phyloP scores from a whole-genome alignment of 2,888 invertebrate species.

The Calliphora vomitoria region DNA sequence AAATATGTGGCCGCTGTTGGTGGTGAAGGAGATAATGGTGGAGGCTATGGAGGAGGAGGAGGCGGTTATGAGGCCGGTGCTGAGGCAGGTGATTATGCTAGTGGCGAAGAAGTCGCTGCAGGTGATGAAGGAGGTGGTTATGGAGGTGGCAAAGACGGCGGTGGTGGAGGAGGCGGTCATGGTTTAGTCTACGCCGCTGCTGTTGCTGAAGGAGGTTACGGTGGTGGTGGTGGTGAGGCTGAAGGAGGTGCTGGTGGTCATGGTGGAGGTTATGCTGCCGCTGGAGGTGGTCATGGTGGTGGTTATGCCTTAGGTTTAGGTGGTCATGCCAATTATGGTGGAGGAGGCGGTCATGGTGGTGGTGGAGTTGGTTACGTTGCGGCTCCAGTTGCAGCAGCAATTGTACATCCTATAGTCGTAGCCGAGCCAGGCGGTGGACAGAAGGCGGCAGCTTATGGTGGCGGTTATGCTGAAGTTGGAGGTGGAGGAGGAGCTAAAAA shows the following conservation, averaged over 20 bases:
- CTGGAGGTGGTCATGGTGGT: constrained; percentile 30
- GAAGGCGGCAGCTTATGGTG: constrained; percentile 36
- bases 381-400: constrained; percentile 25
- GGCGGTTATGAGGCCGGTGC: constrained; percentile 5
- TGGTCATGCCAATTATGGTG: constrained; percentile 1
- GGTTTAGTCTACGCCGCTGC: not conserved
- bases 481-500: constrained; percentile 47
- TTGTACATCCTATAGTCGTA: constrained; percentile 78
- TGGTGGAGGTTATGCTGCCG: not conserved
- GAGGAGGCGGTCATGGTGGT: not conserved
- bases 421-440: constrained; percentile 30
- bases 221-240: not conserved
- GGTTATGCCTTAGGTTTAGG: constrained; percentile 3
- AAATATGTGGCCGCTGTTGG: constrained; percentile 26
- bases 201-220: constrained; percentile 5
- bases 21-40: constrained; percentile 23
- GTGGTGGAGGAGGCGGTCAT: constrained; percentile 20
- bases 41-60: constrained; percentile 25
- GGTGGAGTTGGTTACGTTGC: constrained; percentile 5
- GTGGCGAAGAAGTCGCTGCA: constrained; percentile 20
- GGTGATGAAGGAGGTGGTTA: constrained; percentile 20
- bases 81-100: constrained; percentile 2
- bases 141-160: constrained; percentile 1
- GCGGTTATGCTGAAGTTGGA: constrained; percentile 2
- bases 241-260: constrained; percentile 26